Evolutionary conservation across 2,888 invertebrate genomes (phyloP), one percentile per base, ranked within the genome.

Genomic region (Nephrotoma guestfalica): DNA sequence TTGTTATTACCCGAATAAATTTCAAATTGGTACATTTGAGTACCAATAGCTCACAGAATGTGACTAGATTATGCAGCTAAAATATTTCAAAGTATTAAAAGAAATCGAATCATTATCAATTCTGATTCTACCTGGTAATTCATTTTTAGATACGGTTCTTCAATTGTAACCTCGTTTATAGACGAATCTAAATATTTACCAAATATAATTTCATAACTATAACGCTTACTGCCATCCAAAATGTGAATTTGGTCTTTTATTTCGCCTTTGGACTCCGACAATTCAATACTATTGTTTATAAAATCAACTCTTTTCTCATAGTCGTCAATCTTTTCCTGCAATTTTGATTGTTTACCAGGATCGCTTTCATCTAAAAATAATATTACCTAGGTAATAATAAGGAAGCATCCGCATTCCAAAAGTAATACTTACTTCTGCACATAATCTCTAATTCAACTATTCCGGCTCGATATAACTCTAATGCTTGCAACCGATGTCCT

Each of bases 61-160:
- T 92, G 0, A 98, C 93, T 87, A 98, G 94, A 90, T 98, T 98
- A 90, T 96, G 95, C 89, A 96, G 94, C 97, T 97, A 91, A 57
- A 93, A 92, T 88, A 57, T 15, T 11, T 11, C 4, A 6, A 30
- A 30, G 30, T 30, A 57, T 47, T 47, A 47, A 47, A 47, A 15
- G 51, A 88, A 86, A 88, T 47, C n/a, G 30, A 83, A 42, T 43
- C n/a, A 87, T 41, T 41, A 15, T 57, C 5, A 85, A 83, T 86
- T 86, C 2, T 13, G n/a, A 47, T 13, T 57, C 2, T 89, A 97
- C 97, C 94, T 98, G 98, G 93, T 97, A 97, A 90, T 94, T 94
- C 88, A 93, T 94, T 88, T 96, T 92, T 86, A 98, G 94, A 89
- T 98, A 98, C 0, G 98, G 97, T 90, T 98, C 98, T 89, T 97